These are phyloP conservation scores for Bellardia pandia DNA, from an alignment of 2,888 invertebrate genomes.

Conservation along the genomic window DNA sequence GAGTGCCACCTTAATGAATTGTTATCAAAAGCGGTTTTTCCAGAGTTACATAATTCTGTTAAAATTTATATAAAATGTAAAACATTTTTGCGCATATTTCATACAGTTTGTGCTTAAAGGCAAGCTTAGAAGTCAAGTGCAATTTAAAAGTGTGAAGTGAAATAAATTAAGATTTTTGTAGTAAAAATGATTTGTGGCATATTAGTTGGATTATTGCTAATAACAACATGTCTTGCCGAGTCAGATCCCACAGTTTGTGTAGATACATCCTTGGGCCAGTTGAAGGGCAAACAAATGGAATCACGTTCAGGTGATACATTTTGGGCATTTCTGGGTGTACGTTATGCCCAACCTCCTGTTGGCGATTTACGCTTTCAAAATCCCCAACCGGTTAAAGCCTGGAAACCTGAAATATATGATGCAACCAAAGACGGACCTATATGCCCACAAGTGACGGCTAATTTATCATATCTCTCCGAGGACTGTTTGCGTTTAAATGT, in stretches of 20 bases:
- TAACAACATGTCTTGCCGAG: conserved; percentile 8
- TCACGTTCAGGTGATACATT: conserved; percentile 78
- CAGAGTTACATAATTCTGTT: neutral
- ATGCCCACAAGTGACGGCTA: conserved; percentile 84
- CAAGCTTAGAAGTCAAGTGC: neutral
- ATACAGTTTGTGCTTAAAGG: neutral
- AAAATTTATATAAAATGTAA: neutral
- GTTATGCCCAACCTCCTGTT: conserved; percentile 80
- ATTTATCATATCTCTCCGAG: conserved; percentile 83
- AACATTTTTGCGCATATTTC: neutral
- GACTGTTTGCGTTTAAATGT: conserved; percentile 86
- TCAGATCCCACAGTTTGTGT: conserved; percentile 72
- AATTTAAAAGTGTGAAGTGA: neutral
- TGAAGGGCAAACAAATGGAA: conserved; percentile 77
- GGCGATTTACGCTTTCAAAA: conserved; percentile 80
- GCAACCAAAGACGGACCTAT: conserved; percentile 86
- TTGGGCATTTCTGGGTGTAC: conserved; percentile 81
- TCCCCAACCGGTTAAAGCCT: conserved; percentile 84
- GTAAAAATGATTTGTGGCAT: neutral
- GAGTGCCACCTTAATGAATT: neutral
- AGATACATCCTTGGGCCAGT: conserved; percentile 78
- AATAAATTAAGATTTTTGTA: neutral
- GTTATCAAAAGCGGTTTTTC: neutral
- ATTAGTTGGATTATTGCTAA: conserved; percentile 24
- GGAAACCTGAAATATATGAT: conserved; percentile 84